Conservation (phyloP, 2,888 invertebrate genomes). For the Thysanoteuthis rhombus region DNA sequence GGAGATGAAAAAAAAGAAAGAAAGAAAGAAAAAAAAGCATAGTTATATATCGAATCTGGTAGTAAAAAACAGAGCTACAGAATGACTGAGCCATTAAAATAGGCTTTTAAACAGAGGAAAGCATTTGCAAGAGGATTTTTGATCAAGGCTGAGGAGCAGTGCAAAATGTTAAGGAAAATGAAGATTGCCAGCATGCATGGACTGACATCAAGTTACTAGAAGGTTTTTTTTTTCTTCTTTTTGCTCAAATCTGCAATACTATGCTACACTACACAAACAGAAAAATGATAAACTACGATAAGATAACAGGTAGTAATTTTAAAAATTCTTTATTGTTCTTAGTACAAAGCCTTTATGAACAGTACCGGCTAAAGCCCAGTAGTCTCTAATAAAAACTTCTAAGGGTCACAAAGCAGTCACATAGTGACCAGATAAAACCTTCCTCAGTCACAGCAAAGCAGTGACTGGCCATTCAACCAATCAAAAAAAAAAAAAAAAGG, state of each 20-base stretch:
- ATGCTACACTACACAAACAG: slow-evolving; percentile 21
- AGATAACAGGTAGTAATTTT: slow-evolving; percentile 24
- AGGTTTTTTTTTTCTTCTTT: background rate
- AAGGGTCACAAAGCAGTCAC: slow-evolving; percentile 25
- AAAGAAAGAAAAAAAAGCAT: background rate
- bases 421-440: slow-evolving; percentile 25
- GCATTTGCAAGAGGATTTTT: background rate
- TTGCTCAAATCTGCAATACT: slow-evolving; percentile 17
- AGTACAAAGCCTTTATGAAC: slow-evolving; percentile 30
- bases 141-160: background rate
- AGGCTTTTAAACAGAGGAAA: background rate
- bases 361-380: slow-evolving; percentile 27
- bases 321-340: slow-evolving; percentile 30
- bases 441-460: slow-evolving; percentile 20
- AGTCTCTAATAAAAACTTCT: slow-evolving; percentile 24
- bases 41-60: too few relatives aligned
- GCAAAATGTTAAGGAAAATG: background rate
- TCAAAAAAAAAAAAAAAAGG: background rate
- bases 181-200: background rate
- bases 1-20: background rate
- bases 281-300: slow-evolving; percentile 30
- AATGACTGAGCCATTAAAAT: background rate
- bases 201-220: background rate
- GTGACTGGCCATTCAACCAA: background rate
- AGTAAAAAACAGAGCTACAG: too few relatives aligned